Evolutionary conservation across 1,140 invertebrate species (phyloP).

Genomic region (Polypedilum pembai): DNA sequence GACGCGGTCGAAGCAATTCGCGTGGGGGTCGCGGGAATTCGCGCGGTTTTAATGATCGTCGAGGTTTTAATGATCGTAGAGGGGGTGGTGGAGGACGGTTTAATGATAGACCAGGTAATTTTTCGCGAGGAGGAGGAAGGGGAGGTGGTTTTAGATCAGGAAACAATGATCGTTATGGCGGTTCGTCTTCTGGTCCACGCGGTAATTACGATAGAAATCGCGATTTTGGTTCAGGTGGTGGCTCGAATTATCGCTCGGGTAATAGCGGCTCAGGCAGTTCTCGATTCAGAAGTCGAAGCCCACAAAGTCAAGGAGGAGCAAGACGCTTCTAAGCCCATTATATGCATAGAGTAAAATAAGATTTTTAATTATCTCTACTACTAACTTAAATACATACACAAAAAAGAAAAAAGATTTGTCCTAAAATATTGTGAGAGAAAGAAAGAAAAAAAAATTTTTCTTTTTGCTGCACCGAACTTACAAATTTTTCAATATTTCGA

Average conservation of each 20-base stretch:
- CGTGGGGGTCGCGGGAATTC: slow-evolving; percentile 47
- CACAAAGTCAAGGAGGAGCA: slow-evolving; percentile 34
- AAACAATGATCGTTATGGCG: slow-evolving; percentile 23
- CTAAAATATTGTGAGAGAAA: background rate
- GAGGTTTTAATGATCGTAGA: slow-evolving; percentile 39
- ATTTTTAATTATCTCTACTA: background rate
- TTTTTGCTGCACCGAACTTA: background rate
- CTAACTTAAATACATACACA: background rate
- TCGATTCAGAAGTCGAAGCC: slow-evolving; percentile 47
- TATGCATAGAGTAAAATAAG: background rate
- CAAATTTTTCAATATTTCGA: background rate
- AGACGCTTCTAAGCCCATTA: slow-evolving; percentile 30
- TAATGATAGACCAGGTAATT: slow-evolving; percentile 40
- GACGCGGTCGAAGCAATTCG: slow-evolving; percentile 47
- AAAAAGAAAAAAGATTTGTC: background rate
- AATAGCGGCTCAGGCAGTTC: slow-evolving; percentile 41
- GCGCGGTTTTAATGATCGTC: slow-evolving; percentile 46
- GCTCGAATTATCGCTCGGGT: slow-evolving; percentile 36
- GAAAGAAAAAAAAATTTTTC: background rate
- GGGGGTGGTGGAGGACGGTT: slow-evolving; percentile 42
- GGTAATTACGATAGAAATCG: slow-evolving; percentile 45
- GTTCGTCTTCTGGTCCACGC: slow-evolving; percentile 42
- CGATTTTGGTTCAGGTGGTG: slow-evolving; percentile 45
- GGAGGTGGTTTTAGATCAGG: slow-evolving; percentile 41
- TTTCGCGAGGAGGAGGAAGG: slow-evolving; percentile 42